These are phyloP conservation scores for Tortrix viridana DNA, from an alignment of 2,888 invertebrate genomes.

Conservation along the genomic window DNA sequence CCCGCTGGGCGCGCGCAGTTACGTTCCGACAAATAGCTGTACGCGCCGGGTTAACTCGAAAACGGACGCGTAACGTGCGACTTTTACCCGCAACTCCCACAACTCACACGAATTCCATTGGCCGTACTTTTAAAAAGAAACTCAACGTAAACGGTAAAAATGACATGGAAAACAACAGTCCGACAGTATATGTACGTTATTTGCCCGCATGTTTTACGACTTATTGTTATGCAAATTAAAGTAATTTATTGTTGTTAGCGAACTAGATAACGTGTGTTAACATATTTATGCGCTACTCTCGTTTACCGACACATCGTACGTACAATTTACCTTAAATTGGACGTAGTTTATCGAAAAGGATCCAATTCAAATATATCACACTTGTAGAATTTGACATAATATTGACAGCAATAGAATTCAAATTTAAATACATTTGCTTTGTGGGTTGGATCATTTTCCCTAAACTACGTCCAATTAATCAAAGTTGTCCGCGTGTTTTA, in stretches of 20 bases:
- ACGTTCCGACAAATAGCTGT: conserved; percentile 71
- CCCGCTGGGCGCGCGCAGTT: conserved; percentile 56
- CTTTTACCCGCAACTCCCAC: background rate
- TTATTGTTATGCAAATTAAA: conserved; percentile 2
- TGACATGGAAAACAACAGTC: background rate
- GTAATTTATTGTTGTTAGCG: background rate
- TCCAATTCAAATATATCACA: too few species aligned
- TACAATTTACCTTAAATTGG: conserved; percentile 12
- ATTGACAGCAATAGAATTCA: too few species aligned
- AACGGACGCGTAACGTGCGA: conserved; percentile 48
- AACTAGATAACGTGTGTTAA: conserved; percentile 3
- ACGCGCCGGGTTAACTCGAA: conserved; percentile 48
- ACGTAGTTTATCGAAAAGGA: too few species aligned
- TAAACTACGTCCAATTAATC: too few species aligned
- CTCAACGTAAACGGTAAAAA: background rate
- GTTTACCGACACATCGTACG: conserved; percentile 2
- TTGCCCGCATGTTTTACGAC: conserved; percentile 13
- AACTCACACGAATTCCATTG: background rate
- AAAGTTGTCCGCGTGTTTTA: too few species aligned
- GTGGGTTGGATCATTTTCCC: too few species aligned
- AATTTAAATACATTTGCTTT: too few species aligned
- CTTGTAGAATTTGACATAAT: too few species aligned
- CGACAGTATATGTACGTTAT: background rate
- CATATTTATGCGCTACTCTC: conserved; percentile 7
- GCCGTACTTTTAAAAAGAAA: background rate